These are phyloP conservation scores for Parelbella ahira DNA, from an alignment of 2,888 invertebrate species.

Conservation along the genomic window DNA sequence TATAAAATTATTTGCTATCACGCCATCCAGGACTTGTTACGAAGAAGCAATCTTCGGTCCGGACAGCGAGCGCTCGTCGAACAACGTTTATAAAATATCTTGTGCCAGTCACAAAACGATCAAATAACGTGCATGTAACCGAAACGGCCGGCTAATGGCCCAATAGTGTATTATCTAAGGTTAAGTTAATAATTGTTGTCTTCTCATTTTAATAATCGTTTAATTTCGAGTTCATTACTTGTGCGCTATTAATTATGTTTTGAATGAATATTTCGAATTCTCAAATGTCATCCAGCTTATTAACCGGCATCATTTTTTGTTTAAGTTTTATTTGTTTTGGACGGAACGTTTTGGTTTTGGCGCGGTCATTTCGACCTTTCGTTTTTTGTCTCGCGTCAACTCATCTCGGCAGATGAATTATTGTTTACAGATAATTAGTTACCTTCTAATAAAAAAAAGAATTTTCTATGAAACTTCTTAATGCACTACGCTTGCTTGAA, in stretches of 20 bases:
- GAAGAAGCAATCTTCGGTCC: slow-evolving; percentile 58
- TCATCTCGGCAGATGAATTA: slow-evolving; percentile 72
- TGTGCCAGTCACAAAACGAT: slow-evolving; percentile 47
- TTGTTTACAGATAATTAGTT: slow-evolving; percentile 78
- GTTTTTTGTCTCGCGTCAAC: slow-evolving; percentile 74
- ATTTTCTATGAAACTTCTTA: slow-evolving; percentile 53
- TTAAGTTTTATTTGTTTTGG: slow-evolving; percentile 74
- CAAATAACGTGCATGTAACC: slow-evolving; percentile 37
- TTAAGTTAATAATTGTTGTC: slow-evolving; percentile 52
- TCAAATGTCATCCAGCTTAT: slow-evolving; percentile 80
- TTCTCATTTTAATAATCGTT: slow-evolving; percentile 70
- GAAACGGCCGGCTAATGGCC: slow-evolving; percentile 45
- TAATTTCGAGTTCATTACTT: slow-evolving; percentile 59
- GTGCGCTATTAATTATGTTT: slow-evolving; percentile 74
- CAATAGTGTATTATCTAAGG: slow-evolving; percentile 51
- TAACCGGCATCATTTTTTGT: slow-evolving; percentile 78
- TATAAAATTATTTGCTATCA: slow-evolving; percentile 80
- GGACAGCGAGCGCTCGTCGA: slow-evolving; percentile 47
- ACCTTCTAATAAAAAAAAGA: slow-evolving; percentile 54
- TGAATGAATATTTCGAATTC: slow-evolving; percentile 77
- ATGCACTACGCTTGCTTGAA: slow-evolving; percentile 24
- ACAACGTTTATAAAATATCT: slow-evolving; percentile 46
- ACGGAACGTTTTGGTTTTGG: slow-evolving; percentile 74
- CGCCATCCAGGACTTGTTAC: slow-evolving; percentile 65
- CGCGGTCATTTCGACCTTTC: slow-evolving; percentile 73